A percentile compares a stretch with the other conserved stretches of the same genome.
Conservation (phyloP, 2,888 invertebrate species). For the Microplitis deprimator region DNA sequence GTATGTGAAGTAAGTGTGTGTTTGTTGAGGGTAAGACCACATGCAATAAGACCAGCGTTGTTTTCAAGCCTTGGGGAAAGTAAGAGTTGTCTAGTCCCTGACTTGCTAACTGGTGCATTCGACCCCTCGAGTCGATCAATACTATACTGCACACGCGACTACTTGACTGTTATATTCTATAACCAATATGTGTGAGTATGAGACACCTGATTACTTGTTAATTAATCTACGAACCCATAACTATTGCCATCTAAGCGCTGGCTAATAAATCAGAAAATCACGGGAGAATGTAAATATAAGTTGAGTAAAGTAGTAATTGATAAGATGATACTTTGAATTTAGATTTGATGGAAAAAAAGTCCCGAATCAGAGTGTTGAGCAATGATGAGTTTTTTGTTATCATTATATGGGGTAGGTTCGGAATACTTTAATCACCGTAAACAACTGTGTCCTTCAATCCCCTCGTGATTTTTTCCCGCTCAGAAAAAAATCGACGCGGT, state of each 20-base stretch:
- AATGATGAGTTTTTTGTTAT: too few species aligned
- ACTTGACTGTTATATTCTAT: slow-evolving; percentile 29
- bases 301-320: too few species aligned
- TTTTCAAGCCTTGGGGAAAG: slow-evolving; percentile 48
- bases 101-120: slow-evolving; percentile 56
- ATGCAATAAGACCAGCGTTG: neutral
- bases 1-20: neutral
- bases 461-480: slow-evolving; percentile 21
- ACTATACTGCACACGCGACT: slow-evolving; percentile 44
- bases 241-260: neutral
- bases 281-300: neutral
- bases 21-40: slow-evolving; percentile 2
- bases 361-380: too few species aligned
- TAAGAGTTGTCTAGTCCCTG: slow-evolving; percentile 55
- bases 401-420: neutral
- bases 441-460: slow-evolving; percentile 4
- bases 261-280: neutral
- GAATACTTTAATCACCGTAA: neutral
- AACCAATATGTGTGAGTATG: slow-evolving; percentile 25
- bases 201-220: slow-evolving; percentile 40
- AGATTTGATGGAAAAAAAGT: too few species aligned
- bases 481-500: neutral
- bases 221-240: slow-evolving; percentile 18
- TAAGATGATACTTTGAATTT: too few species aligned
- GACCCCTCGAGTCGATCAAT: slow-evolving; percentile 54